Percentiles rank a stretch among this genome's conserved stretches.
phyloP scores from a whole-genome alignment of 2,888 invertebrate genomes.

The Meloe dianella region DNA sequence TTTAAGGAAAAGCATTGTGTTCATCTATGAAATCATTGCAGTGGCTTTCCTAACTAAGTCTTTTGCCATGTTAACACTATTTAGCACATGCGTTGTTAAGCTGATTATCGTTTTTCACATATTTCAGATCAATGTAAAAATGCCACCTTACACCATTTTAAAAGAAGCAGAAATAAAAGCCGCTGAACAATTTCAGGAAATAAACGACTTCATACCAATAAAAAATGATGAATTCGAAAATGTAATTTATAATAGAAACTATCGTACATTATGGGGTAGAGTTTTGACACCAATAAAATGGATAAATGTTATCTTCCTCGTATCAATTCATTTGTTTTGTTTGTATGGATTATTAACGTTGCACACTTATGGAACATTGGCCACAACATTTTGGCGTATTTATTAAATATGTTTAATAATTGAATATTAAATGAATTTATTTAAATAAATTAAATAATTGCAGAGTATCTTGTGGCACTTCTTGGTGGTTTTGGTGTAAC shows the following conservation, averaged over 20 bases:
- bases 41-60: too few species aligned
- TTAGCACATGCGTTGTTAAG: too few species aligned
- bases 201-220: not conserved
- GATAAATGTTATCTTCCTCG: not conserved
- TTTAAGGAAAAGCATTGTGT: too few species aligned
- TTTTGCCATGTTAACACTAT: too few species aligned
- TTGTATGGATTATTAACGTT: not conserved
- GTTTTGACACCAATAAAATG: constrained; percentile 5
- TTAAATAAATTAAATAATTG: constrained; percentile 34
- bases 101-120: too few species aligned
- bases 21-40: too few species aligned
- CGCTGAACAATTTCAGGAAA: not conserved
- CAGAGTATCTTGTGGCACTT: constrained; percentile 61
- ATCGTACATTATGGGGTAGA: constrained; percentile 14
- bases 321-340: not conserved
- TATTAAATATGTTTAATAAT: not conserved
- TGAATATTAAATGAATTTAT: not conserved
- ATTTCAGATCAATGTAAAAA: not conserved
- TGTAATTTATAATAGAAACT: not conserved
- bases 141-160: not conserved
- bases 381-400: not conserved
- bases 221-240: not conserved
- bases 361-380: not conserved
- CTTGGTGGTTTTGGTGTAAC: constrained; percentile 87
- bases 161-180: not conserved